Percentiles rank a stretch among this genome's conserved stretches.
phyloP scores from a whole-genome alignment of 2,797 vertebrate species.

The Sphenodon punctatus region DNA sequence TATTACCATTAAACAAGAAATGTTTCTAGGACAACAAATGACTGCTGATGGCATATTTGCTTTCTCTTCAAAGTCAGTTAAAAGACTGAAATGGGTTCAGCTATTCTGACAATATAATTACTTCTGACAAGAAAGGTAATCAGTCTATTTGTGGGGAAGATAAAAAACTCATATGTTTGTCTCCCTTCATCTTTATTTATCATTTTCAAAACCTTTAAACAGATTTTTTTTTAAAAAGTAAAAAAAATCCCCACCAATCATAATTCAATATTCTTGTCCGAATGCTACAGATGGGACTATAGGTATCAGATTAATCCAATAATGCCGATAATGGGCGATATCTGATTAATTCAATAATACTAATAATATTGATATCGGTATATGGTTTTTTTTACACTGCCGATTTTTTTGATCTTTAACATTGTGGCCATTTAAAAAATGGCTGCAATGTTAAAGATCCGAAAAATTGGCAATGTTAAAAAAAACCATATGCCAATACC shows the following conservation, averaged over 20 bases:
- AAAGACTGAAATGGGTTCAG: background rate
- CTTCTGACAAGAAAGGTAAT: background rate
- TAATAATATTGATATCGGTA: too few species aligned
- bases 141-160: background rate
- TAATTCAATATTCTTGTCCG: background rate
- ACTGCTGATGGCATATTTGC: background rate
- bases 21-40: background rate
- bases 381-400: too few species aligned
- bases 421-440: too few species aligned
- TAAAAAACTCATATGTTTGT: background rate
- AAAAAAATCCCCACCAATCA: background rate
- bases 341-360: too few species aligned
- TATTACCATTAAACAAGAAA: background rate
- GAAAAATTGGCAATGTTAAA: too few species aligned
- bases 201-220: background rate
- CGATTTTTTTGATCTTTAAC: too few species aligned
- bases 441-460: too few species aligned
- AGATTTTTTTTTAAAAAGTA: background rate
- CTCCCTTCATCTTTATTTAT: background rate
- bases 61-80: background rate
- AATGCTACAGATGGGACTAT: too few species aligned
- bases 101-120: conserved; percentile 9
- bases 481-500: too few species aligned
- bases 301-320: too few species aligned
- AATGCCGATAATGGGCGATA: too few species aligned